phyloP scores from a whole-genome alignment of 1,140 invertebrate species.

The Pseudomyrmex sp. region DNA sequence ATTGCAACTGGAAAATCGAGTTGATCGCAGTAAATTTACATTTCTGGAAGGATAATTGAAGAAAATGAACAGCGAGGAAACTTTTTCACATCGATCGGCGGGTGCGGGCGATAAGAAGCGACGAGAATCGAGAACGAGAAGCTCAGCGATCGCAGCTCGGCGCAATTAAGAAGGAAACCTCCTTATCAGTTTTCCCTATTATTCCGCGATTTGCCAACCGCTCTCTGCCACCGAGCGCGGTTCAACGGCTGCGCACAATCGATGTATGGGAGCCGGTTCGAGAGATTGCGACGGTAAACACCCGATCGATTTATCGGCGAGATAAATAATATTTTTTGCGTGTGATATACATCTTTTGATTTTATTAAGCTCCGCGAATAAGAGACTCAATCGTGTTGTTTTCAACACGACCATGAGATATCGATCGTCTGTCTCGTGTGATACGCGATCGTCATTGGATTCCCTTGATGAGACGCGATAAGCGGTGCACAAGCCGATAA shows the following conservation, averaged over 20 bases:
- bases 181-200: constrained; percentile 48
- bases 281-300: neutral
- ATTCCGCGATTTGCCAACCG: constrained; percentile 18
- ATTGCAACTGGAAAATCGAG: no score
- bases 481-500: neutral
- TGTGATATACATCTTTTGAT: constrained; percentile 37
- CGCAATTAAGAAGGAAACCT: neutral
- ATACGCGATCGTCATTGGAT: neutral
- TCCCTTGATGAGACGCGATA: neutral
- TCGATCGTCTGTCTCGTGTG: constrained; percentile 14
- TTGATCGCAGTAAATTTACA: no score
- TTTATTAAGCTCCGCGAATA: constrained; percentile 26
- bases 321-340: constrained; percentile 27
- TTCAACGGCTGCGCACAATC: neutral
- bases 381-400: constrained; percentile 32
- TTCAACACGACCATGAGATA: constrained; percentile 23
- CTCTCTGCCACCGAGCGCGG: neutral
- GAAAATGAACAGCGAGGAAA: no score
- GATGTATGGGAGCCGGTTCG: neutral
- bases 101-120: neutral
- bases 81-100: neutral
- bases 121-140: neutral
- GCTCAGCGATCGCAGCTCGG: neutral
- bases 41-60: no score
- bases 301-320: constrained; percentile 52